Evolutionary conservation across 2,888 invertebrate species (phyloP).

Genomic region (Watsonalla cultraria): DNA sequence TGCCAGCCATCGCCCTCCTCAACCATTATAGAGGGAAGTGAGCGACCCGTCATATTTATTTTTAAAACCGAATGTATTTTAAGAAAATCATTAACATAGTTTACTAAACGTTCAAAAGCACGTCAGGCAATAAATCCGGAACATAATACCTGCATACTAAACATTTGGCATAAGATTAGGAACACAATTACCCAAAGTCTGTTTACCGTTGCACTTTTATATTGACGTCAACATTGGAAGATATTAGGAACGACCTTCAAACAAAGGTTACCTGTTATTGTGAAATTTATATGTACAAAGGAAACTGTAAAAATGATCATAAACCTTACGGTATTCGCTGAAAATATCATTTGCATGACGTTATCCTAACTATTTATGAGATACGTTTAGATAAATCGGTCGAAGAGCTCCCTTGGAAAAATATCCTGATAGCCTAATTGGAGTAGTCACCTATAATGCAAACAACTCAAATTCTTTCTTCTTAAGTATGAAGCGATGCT

Average conservation of each 20-base stretch:
- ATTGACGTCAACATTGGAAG: background rate
- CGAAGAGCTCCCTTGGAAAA: too few relatives aligned
- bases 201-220: background rate
- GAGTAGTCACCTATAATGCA: too few relatives aligned
- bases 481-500: too few relatives aligned
- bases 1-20: too few relatives aligned
- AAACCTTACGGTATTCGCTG: constrained; percentile 5
- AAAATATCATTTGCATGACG: background rate
- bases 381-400: background rate
- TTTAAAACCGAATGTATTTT: too few relatives aligned
- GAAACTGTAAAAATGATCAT: constrained; percentile 34
- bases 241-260: constrained; percentile 15
- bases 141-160: background rate
- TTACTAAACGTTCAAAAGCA: too few relatives aligned
- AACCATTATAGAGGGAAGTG: too few relatives aligned
- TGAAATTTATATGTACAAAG: constrained; percentile 43
- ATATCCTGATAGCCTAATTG: too few relatives aligned
- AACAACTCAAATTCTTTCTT: too few relatives aligned
- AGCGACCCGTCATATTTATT: too few relatives aligned
- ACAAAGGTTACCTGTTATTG: constrained; percentile 18
- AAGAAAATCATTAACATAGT: too few relatives aligned
- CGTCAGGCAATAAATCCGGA: background rate
- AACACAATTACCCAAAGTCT: background rate
- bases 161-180: background rate
- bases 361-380: background rate